Percentiles rank a stretch among this genome's conserved stretches.
phyloP scores from a whole-genome alignment of 2,797 vertebrate species.

The Karalla daura region DNA sequence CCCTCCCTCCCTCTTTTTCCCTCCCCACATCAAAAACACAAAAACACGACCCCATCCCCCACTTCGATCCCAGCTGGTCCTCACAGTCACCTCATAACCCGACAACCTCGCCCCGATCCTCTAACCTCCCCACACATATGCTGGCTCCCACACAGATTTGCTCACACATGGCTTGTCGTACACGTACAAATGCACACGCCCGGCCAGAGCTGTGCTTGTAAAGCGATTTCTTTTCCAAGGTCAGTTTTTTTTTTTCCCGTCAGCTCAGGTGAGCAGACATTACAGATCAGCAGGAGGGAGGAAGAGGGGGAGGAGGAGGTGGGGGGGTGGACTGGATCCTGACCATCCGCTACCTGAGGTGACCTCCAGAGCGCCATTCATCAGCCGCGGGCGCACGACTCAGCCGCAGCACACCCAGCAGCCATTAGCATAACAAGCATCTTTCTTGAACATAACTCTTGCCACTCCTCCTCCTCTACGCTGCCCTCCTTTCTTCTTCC shows the following conservation, averaged over 20 bases:
- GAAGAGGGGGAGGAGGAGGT: conserved; percentile 18
- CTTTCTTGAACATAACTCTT: conserved; percentile 68
- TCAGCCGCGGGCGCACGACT: conserved; percentile 41
- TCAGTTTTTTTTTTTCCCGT: conserved; percentile 49
- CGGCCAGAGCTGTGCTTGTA: conserved; percentile 7
- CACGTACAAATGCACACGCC: conserved; percentile 34
- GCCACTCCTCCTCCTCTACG: conserved; percentile 44
- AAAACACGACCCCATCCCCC: conserved; percentile 12
- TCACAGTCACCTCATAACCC: conserved; percentile 62
- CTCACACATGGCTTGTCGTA: conserved; percentile 55
- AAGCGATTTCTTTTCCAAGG: conserved; percentile 44
- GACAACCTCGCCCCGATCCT: conserved; percentile 58
- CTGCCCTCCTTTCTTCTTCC: conserved; percentile 34
- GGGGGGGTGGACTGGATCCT: conserved; percentile 20
- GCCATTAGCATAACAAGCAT: conserved; percentile 76
- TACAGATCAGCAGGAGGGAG: conserved; percentile 44
- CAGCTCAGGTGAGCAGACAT: conserved; percentile 50
- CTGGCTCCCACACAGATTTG: conserved; percentile 70
- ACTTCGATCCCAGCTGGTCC: conserved; percentile 62
- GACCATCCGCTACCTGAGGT: conserved; percentile 54
- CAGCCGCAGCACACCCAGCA: conserved; percentile 43
- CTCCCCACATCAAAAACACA: conserved; percentile 15
- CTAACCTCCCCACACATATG: conserved; percentile 65
- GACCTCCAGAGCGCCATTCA: conserved; percentile 66
- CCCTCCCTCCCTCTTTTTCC: conserved; percentile 9